Conservation (phyloP, 2,797 vertebrate species). For the Bradypodion pumilum region DNA sequence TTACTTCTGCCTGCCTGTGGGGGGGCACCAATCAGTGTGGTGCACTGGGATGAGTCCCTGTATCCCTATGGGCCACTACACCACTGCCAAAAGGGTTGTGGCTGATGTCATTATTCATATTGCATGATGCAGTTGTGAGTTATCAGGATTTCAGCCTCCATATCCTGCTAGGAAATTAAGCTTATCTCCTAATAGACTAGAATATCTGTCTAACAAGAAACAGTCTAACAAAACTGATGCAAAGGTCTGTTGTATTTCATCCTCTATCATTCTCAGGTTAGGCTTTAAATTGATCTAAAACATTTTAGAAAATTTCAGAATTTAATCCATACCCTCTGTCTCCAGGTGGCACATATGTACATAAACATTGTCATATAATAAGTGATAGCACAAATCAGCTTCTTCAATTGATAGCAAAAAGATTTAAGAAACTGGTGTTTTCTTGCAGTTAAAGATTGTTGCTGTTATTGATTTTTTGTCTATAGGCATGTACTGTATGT, state of each 20-base stretch:
- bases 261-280: not conserved
- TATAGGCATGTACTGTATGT: too few relatives aligned
- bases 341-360: not conserved
- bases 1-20: too few relatives aligned
- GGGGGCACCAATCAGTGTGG: too few relatives aligned
- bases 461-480: not conserved
- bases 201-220: too few relatives aligned
- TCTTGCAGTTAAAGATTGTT: not conserved
- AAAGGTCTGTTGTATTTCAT: not conserved
- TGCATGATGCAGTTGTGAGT: too few relatives aligned
- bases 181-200: too few relatives aligned
- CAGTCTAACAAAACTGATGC: not conserved
- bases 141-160: too few relatives aligned
- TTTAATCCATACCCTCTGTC: not conserved
- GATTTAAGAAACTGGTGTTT: not conserved
- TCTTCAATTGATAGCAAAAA: not conserved
- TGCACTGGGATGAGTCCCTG: too few relatives aligned
- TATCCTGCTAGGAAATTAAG: too few relatives aligned
- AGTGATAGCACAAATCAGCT: not conserved
- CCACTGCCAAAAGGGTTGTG: too few relatives aligned
- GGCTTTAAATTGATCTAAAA: not conserved
- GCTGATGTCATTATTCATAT: too few relatives aligned
- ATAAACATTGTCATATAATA: not conserved
- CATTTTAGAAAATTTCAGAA: not conserved
- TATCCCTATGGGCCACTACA: too few relatives aligned